Conservation (phyloP, 2,113 vertebrate genomes). For the Gobio gobio region DNA sequence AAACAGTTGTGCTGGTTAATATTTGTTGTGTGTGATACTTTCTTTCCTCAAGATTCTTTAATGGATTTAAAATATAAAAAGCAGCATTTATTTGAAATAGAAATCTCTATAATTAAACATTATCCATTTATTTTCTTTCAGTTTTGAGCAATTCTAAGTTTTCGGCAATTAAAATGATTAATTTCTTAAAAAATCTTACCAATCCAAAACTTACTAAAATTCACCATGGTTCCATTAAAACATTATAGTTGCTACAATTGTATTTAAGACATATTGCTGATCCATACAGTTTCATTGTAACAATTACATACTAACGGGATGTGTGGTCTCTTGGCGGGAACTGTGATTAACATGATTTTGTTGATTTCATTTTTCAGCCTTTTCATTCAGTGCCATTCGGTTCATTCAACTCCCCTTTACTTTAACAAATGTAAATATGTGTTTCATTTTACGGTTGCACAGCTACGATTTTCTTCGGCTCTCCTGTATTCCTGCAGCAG, state of each 20-base stretch:
- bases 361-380: not conserved
- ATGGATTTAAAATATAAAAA: no score
- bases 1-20: no score
- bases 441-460: conserved; percentile 36
- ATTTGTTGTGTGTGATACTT: no score
- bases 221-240: no score
- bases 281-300: not conserved
- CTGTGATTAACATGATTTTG: not conserved
- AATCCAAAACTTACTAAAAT: no score
- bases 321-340: not conserved
- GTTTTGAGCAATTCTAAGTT: no score
- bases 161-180: no score
- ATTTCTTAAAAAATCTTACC: no score
- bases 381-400: not conserved
- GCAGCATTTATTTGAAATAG: no score
- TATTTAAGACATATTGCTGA: not conserved
- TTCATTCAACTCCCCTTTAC: not conserved
- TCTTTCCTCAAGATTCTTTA: no score
- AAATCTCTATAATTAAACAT: no score
- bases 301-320: not conserved
- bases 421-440: conserved; percentile 26
- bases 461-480: conserved; percentile 21
- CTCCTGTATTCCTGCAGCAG: conserved; percentile 42
- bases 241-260: not conserved
- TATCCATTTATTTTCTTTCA: no score